Conservation (phyloP, 2,797 vertebrate species). For the Rhynchonycteris naso region DNA sequence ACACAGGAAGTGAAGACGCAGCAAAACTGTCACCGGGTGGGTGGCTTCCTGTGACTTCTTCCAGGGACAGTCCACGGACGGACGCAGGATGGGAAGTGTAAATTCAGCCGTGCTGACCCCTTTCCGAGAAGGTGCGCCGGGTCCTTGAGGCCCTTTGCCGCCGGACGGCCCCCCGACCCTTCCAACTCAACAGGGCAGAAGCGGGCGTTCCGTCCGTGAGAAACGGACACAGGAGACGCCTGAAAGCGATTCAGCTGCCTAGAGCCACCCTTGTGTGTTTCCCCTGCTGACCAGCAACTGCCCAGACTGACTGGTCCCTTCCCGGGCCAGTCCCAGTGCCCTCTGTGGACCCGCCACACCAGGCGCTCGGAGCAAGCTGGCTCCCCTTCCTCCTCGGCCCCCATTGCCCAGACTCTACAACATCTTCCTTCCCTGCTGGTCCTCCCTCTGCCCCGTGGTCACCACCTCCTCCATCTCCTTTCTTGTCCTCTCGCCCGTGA, state of each 20-base stretch:
- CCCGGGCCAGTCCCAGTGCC: not conserved
- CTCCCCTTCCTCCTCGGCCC: not conserved
- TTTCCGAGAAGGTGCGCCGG: constrained; percentile 51
- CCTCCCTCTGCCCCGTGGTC: not conserved
- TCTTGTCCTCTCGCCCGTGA: not conserved
- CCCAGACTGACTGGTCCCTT: not conserved
- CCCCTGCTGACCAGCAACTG: not conserved
- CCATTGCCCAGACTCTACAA: not conserved
- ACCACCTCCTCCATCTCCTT: not conserved
- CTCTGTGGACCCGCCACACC: not conserved
- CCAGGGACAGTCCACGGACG: constrained; percentile 56
- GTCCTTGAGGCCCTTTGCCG: not conserved
- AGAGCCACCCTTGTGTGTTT: not conserved
- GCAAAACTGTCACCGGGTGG: constrained; percentile 70
- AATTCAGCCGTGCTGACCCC: constrained; percentile 72
- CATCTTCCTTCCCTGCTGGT: not conserved
- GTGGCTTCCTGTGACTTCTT: constrained; percentile 74
- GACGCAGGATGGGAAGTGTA: constrained; percentile 62
- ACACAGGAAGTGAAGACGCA: constrained; percentile 82
- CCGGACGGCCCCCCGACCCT: not conserved
- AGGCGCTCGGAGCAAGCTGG: not conserved
- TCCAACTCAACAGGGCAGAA: not conserved
- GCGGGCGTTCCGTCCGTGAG: too few species aligned
- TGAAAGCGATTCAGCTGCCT: not conserved
- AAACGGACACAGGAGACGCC: too few species aligned